Conservation (phyloP, 2,797 vertebrate species). For the Pyrocephalus nanus region DNA sequence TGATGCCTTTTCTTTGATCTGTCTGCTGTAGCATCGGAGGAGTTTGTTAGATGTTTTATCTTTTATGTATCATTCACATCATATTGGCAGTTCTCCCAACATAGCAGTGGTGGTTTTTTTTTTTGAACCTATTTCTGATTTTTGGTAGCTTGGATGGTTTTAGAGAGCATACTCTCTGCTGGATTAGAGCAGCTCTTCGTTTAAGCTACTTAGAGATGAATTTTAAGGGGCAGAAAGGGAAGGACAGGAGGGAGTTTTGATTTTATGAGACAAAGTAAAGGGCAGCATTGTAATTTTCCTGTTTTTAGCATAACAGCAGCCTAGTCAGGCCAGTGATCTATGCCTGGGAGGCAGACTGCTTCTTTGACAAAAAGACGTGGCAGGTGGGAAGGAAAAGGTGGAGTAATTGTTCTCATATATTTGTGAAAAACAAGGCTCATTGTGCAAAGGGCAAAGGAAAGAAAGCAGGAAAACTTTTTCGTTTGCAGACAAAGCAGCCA, state of each 20-base stretch:
- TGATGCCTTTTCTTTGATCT: conserved; percentile 4
- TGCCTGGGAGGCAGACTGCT: neutral
- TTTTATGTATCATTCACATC: conserved; percentile 18
- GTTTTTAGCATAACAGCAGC: neutral
- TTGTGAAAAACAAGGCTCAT: neutral
- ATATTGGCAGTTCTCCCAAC: neutral
- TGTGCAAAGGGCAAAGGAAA: neutral
- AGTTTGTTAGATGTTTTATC: conserved; percentile 23
- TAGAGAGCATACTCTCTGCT: neutral
- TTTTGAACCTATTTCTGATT: neutral
- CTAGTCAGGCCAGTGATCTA: neutral
- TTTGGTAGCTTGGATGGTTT: neutral
- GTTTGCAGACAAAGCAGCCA: neutral
- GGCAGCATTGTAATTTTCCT: neutral
- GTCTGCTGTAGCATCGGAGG: neutral
- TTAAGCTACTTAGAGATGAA: neutral
- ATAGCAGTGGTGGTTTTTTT: neutral
- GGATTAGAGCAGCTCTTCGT: neutral
- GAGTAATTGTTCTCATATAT: neutral
- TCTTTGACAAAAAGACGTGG: neutral
- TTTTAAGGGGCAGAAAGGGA: neutral
- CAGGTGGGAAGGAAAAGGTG: neutral
- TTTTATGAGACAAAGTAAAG: neutral
- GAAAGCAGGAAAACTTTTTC: neutral
- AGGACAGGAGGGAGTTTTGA: neutral